Evolutionary conservation across 2,797 vertebrate genomes (phyloP).

Genomic region (Mallotus villosus): DNA sequence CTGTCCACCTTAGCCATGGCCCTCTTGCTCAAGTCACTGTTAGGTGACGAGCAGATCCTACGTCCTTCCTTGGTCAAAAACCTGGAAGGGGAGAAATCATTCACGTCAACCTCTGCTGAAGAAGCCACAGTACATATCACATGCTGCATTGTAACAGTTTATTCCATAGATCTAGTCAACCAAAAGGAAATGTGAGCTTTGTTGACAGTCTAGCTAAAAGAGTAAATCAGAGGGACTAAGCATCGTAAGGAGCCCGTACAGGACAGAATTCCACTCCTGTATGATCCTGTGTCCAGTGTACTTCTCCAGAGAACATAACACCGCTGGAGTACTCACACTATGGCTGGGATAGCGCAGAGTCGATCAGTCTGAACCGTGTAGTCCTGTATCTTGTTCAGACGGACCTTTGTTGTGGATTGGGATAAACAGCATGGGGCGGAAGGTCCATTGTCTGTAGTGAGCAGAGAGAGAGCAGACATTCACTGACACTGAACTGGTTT

Average conservation of each 20-base stretch:
- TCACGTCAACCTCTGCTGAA: no score
- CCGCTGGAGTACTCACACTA: constrained; percentile 53
- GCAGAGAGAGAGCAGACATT: constrained; percentile 11
- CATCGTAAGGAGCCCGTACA: no score
- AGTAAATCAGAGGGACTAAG: no score
- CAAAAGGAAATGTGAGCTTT: no score
- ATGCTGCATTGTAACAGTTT: no score
- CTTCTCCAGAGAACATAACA: no score
- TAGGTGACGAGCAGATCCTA: constrained; percentile 45
- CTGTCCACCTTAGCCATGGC: constrained; percentile 31
- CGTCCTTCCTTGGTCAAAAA: background rate
- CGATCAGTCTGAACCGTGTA: constrained; percentile 47
- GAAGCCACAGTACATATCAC: no score
- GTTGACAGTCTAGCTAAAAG: no score
- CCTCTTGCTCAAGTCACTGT: background rate
- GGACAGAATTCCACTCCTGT: no score
- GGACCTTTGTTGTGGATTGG: accelerated
- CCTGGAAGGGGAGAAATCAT: constrained; percentile 43
- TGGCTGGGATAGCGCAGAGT: constrained; percentile 34
- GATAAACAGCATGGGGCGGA: background rate
- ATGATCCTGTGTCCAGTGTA: no score
- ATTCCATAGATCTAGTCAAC: no score
- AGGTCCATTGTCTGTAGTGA: constrained; percentile 31
- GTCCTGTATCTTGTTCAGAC: accelerated
- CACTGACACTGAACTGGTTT: background rate